Evolutionary conservation across 1,140 invertebrate genomes (phyloP), one percentile per base, ranked within the genome.

Genomic region (Zaprionus inermis): DNA sequence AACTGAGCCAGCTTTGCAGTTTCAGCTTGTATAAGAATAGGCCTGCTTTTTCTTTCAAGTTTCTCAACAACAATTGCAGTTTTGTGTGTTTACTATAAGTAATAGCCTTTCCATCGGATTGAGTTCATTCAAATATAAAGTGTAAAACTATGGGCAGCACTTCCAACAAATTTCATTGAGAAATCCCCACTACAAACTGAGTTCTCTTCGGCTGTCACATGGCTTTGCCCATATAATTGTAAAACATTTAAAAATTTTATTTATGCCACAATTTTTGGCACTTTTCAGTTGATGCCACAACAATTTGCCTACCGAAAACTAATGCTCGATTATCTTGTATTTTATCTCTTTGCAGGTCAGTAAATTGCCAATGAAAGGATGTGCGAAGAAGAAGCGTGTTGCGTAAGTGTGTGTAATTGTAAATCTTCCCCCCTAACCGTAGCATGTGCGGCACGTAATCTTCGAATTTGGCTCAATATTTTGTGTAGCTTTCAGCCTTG

Each of bases 261-360:
- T 28, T 30, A 30, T 58, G n/a, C 57, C 22, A 32, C 38, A 55
- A 41, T 24, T 63, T 63, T 32, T 36, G 7, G 24, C 51, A 44
- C 36, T 24, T 38, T 24, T 1, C 14, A 38, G 51, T 20, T 51
- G 24, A 20, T 76, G 63, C 32, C 10, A 20, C 30, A 63, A 32
- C 34, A 51, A 59, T 63, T 63, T 61, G 34, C 20, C 32, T 34
- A 64, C 14, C 44, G 16, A 32, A 14, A 58, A 49, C 74, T 72
- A 79, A 79, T 61, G 20, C 24, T 58, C n/a, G 28, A 36, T 67
- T 68, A 58, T 78, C 49, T 68, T 63, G 28, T 44, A 36, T 68
- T 69, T 70, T 75, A 56, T 79, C 77, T 79, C 76, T 65, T 79
- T 79, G 64, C 77, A 79, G 77, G 77, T 79, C 65, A 79, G 77